These are phyloP conservation scores for Rhopilema esculentum DNA, from an alignment of 30 jellyfish, hydroid and myxozoan genomes.

Conservation along the genomic window DNA sequence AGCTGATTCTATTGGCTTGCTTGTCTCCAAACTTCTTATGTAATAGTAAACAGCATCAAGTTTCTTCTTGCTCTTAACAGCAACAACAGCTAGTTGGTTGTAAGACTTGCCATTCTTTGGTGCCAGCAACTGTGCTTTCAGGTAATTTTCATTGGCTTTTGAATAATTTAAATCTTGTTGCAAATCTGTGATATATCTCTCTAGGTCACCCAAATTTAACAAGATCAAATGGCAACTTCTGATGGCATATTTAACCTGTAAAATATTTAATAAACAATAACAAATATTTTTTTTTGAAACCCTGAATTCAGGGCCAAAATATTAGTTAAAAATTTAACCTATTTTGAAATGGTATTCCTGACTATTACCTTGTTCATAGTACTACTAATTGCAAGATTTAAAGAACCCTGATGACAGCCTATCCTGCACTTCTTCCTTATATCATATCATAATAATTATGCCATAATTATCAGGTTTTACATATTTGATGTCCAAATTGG, in stretches of 20 bases:
- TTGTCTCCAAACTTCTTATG: slow-evolving; percentile 87
- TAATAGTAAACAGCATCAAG: slow-evolving; percentile 95
- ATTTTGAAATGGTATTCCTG: too few species aligned
- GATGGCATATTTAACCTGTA: slow-evolving; percentile 82
- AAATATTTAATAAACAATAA: neutral
- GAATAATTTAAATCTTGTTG: slow-evolving; percentile 69
- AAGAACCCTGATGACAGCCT: too few species aligned
- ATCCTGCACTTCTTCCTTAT: too few species aligned
- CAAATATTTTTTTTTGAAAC: too few species aligned
- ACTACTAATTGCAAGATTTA: too few species aligned
- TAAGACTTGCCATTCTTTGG: slow-evolving; percentile 97
- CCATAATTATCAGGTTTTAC: too few species aligned
- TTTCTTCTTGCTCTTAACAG: slow-evolving; percentile 85
- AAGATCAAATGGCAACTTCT: slow-evolving; percentile 91
- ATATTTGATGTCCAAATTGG: too few species aligned
- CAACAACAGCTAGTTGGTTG: slow-evolving; percentile 93
- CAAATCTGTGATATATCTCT: slow-evolving; percentile 87
- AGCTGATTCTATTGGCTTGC: slow-evolving; percentile 93
- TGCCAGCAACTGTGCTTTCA: slow-evolving; percentile 81
- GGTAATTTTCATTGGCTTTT: slow-evolving; percentile 77
- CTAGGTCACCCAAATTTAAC: slow-evolving; percentile 84
- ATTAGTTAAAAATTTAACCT: too few species aligned
- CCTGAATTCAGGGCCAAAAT: too few species aligned
- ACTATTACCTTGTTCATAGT: too few species aligned
- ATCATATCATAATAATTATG: too few species aligned